phyloP scores from a whole-genome alignment of 1,140 invertebrate genomes.

The Brachionus rubens region DNA sequence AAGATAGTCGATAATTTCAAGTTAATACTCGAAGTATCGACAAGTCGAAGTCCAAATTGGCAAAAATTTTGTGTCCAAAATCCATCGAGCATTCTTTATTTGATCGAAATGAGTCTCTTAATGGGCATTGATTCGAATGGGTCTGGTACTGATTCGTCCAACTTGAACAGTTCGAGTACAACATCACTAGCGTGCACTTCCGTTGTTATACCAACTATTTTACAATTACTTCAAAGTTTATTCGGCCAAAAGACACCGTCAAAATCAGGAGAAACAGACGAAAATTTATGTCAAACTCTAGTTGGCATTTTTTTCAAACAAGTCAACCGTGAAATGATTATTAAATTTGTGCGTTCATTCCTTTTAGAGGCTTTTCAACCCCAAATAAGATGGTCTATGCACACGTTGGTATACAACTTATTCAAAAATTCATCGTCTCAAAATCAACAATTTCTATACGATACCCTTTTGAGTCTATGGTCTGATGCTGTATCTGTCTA shows the following conservation, averaged over 20 bases:
- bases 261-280: conserved; percentile 61
- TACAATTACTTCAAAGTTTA: conserved; percentile 5
- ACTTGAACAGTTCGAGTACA: conserved; percentile 64
- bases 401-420: conserved; percentile 62
- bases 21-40: conserved; percentile 84
- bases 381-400: conserved; percentile 88
- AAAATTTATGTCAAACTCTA: conserved; percentile 68
- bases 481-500: conserved; percentile 76
- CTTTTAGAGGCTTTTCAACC: conserved; percentile 87
- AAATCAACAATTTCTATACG: conserved; percentile 75
- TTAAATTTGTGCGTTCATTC: conserved; percentile 82
- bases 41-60: conserved; percentile 87
- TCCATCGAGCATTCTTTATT: conserved; percentile 2
- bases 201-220: background rate
- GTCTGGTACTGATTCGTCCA: background rate
- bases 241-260: background rate
- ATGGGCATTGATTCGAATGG: conserved; percentile 62
- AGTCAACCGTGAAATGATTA: conserved; percentile 68
- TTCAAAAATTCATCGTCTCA: conserved; percentile 67
- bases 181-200: conserved; percentile 49
- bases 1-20: conserved; percentile 78
- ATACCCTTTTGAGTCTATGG: conserved; percentile 85
- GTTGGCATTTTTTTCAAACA: conserved; percentile 72
- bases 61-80: conserved; percentile 74
- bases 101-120: conserved; percentile 46